Conservation (phyloP, 2,113 vertebrate genomes). For the Ceuthmochares aereus region DNA sequence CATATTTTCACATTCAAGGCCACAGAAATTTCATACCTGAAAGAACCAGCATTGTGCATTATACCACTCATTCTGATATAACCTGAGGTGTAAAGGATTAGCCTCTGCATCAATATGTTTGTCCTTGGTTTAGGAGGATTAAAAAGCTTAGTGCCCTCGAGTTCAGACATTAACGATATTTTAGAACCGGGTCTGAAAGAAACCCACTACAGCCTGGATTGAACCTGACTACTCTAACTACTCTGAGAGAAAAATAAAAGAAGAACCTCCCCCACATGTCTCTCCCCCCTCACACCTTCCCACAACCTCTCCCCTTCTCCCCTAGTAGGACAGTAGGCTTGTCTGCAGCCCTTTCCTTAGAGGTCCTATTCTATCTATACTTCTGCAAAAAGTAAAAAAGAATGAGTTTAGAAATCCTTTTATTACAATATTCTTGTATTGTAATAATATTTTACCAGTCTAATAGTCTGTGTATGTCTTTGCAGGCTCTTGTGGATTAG, state of each 20-base stretch:
- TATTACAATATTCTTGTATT: not conserved
- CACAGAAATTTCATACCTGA: not conserved
- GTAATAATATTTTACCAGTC: not conserved
- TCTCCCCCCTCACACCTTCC: not conserved
- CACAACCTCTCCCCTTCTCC: not conserved
- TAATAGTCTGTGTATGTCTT: not conserved
- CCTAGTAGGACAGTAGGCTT: not conserved
- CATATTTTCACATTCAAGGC: not conserved
- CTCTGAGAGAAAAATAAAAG: too few species aligned
- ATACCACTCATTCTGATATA: fast-evolving
- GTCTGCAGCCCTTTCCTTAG: not conserved
- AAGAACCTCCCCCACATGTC: fast-evolving
- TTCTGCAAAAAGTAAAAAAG: not conserved
- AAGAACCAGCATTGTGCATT: not conserved
- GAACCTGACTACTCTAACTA: not conserved
- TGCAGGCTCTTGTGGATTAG: not conserved
- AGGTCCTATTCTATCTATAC: not conserved
- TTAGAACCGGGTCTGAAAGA: not conserved
- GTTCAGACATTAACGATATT: not conserved
- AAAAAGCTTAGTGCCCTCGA: not conserved
- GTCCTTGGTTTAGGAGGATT: not conserved
- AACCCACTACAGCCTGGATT: not conserved
- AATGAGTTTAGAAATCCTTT: not conserved
- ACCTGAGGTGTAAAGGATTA: not conserved
- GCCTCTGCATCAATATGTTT: not conserved